phyloP scores from a whole-genome alignment of 2,888 invertebrate genomes.

The Tigriopus californicus region DNA sequence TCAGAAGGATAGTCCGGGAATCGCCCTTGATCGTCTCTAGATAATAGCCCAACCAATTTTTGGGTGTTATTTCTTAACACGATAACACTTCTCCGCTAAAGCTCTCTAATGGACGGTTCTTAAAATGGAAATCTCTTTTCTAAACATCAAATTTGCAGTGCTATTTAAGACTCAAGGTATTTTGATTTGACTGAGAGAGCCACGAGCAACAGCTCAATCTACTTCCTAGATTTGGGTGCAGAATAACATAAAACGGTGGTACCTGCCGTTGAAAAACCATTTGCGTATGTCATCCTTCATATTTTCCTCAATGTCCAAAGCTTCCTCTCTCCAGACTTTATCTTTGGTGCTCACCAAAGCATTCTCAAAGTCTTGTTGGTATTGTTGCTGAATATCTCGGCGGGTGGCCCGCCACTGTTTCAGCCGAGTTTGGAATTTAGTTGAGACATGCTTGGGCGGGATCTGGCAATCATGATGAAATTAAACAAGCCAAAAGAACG shows the following conservation, averaged over 20 bases:
- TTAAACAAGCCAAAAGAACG: no score
- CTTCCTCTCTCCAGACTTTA: constrained; percentile 47
- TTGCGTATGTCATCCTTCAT: constrained; percentile 66
- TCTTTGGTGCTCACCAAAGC: constrained; percentile 38
- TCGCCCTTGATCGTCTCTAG: constrained; percentile 29
- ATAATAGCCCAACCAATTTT: constrained; percentile 6
- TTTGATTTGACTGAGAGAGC: no score
- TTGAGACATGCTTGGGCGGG: background rate
- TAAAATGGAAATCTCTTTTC: no score
- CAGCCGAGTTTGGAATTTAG: background rate
- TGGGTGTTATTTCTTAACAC: background rate
- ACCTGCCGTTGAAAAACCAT: constrained; percentile 64
- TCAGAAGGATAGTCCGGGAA: constrained; percentile 81
- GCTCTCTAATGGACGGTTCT: background rate
- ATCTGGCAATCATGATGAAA: background rate
- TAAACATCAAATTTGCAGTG: no score
- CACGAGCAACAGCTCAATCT: no score
- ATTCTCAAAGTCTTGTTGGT: constrained; percentile 47
- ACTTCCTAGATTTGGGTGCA: no score
- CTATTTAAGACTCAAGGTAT: no score
- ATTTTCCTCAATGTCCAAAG: constrained; percentile 58
- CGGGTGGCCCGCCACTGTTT: background rate
- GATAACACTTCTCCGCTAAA: no score
- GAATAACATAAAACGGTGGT: no score
- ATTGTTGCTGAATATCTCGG: constrained; percentile 40